Base-by-base conservation (phyloP, 2,888 invertebrate species). In the Copidosoma aretas region DNA sequence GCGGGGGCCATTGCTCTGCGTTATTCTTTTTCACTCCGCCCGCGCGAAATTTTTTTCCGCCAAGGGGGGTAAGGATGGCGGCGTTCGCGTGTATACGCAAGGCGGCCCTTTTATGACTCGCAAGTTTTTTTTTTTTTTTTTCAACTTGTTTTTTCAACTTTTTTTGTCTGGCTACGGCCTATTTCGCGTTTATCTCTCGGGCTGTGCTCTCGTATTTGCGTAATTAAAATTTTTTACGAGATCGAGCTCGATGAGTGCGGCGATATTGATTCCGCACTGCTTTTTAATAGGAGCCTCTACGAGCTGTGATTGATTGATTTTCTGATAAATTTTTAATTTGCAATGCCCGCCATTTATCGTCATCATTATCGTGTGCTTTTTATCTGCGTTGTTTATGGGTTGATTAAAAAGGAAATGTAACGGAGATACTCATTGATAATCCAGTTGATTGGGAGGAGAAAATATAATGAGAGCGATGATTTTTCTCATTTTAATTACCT, bases 251-350 rank as follows among this genome's bases (percentile, higher is more conserved):
- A 32, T 21, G 32, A 32, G 32, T 32, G 32, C 32, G 32, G 32
- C 32, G 32, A 32, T 32, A 32, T 32, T 32, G 32, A 32, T 32
- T 32, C n/a, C n/a, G n/a, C n/a, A n/a, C n/a, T n/a, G n/a, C n/a
- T 52, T 62, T 65, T 67, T 67, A 67, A 67, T 62, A n/a, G n/a
- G 19, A 21, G n/a, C 54, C 8, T 10, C n/a, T 5, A 1, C 24
- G 53, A 21, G 53, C 53, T 10, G 56, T 3, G 17, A 46, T 25
- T 59, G 62, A 67, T 62, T 58, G 58, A 53, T 56, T 59, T 58
- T 32, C 10, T 24, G 57, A 32, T 62, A 58, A 52, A 53, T 62
- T 59, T 63, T 67, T 53, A 32, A 32, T 32, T 32, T 32, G 4
- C 32, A 32, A 51, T 51, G 58, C 22, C 41, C 1, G 14, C 15